Evolutionary conservation across 2,113 vertebrate genomes (phyloP), one percentile per base, ranked within the genome.

Genomic region (Carlito syrichta): DNA sequence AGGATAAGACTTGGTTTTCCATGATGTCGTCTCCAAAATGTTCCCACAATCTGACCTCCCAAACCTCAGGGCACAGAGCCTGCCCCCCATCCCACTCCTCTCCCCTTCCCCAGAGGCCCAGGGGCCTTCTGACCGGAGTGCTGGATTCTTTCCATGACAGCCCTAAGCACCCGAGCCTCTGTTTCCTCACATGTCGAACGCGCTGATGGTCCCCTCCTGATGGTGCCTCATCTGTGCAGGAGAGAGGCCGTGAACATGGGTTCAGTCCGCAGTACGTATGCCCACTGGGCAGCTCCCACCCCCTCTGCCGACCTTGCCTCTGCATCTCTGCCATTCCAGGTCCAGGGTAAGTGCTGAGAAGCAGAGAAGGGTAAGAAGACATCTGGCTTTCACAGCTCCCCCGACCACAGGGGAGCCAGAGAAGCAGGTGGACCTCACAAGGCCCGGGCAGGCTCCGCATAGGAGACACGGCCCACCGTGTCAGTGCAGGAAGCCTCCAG

Each of bases 141-240:
- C 3, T 10, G 25, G 13, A 60, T 40, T 73, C 58, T 2, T 30
- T 27, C 16, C 32, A 50, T 3, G 68, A 69, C 10, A 82, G 23
- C 38, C 45, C 45, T 50, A 38, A 62, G 2, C 20, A 74, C 40
- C 62, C 22, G 16, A 58, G 45, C 3, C 14, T 56, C 30, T 40
- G 4, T 48, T 58, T 94, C 66, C 17, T 74, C 27, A 14, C 22
- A 27, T 56, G 27, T 58, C 10, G 6, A n/a, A 50, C 7, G 19
- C 12, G 2, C 22, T 25, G 2, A n/a, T 23, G 22, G 22, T 4
- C 5, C 35, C 16, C 27, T 2, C 14, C 1, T 2, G n/a, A 5
- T 38, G 10, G 0, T 20, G 9, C 52, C 19, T 6, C n/a, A 45
- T 11, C 27, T 30, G 14, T 52, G 17, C 11, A 38, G 8, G 10